Evolutionary conservation across 2,797 vertebrate genomes (phyloP).

Genomic region (Gymnopithys bicolor): DNA sequence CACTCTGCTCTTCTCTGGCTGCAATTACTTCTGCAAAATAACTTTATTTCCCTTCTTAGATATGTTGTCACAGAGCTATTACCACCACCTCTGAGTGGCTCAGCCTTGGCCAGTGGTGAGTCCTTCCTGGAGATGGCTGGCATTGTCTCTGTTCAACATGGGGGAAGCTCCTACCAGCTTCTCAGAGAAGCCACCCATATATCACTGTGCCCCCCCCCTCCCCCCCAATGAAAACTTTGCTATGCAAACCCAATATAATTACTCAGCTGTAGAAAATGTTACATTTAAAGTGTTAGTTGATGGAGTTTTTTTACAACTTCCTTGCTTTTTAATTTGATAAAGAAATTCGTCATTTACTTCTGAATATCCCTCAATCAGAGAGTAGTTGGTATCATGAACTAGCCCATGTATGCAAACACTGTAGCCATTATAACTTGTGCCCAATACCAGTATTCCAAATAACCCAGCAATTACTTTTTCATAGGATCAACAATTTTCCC

Average conservation of each 20-base stretch:
- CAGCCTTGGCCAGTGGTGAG: background rate
- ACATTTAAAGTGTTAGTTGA: background rate
- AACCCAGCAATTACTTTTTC: background rate
- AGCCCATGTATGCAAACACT: background rate
- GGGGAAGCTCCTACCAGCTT: background rate
- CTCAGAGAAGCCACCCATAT: background rate
- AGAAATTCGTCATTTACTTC: background rate
- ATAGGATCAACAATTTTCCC: slow-evolving; percentile 87
- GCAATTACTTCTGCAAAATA: background rate
- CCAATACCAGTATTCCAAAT: background rate
- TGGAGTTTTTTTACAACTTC: background rate
- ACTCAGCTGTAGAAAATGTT: background rate
- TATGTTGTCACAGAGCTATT: background rate
- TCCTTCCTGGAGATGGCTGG: background rate
- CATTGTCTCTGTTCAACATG: background rate
- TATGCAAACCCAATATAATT: background rate
- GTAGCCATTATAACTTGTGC: background rate
- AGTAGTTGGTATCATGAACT: background rate
- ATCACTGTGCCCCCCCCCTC: no score
- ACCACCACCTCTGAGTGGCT: no score
- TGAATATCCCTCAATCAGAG: background rate
- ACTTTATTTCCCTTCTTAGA: background rate
- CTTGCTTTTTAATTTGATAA: background rate
- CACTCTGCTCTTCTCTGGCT: background rate
- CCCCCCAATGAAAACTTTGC: no score